Percentiles rank a stretch among this genome's conserved stretches.
phyloP scores from a whole-genome alignment of 2,888 invertebrate genomes.

The Polia nebulosa region DNA sequence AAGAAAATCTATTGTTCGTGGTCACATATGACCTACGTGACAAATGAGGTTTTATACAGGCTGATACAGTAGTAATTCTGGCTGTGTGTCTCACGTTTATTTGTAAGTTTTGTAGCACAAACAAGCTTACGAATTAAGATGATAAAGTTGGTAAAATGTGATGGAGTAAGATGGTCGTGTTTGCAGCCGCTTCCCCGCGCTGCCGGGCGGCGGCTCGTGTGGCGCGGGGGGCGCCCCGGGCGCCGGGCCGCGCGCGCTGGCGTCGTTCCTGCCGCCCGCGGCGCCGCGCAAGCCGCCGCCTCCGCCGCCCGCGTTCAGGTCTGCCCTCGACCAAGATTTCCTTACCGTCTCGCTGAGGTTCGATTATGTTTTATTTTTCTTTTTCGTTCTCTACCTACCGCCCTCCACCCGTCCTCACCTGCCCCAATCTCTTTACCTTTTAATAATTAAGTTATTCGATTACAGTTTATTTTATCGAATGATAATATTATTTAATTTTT shows the following conservation, averaged over 20 bases:
- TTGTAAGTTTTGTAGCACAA: background rate
- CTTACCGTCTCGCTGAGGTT: conserved; percentile 93
- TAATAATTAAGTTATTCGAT: conserved; percentile 37
- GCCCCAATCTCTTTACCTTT: background rate
- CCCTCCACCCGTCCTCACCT: conserved; percentile 2
- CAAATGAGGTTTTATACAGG: too few species aligned
- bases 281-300: conserved; percentile 91
- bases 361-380: conserved; percentile 83
- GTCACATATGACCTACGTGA: too few species aligned
- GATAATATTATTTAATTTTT: conserved; percentile 48
- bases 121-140: background rate
- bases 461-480: conserved; percentile 37
- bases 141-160: background rate
- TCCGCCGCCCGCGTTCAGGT: conserved; percentile 93
- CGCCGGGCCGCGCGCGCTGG: conserved; percentile 58
- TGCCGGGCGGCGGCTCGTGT: conserved; percentile 26
- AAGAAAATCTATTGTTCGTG: too few species aligned
- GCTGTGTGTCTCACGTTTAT: background rate
- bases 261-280: conserved; percentile 76
- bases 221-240: conserved; percentile 70
- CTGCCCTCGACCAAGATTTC: conserved; percentile 92
- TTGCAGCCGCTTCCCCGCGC: conserved; percentile 50
- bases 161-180: conserved; percentile 10
- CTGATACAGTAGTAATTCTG: background rate
- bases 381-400: conserved; percentile 61